Evolutionary conservation across 1,140 invertebrate species (phyloP), one percentile per base, ranked within the genome.

Genomic region (Drosophila virilis): DNA sequence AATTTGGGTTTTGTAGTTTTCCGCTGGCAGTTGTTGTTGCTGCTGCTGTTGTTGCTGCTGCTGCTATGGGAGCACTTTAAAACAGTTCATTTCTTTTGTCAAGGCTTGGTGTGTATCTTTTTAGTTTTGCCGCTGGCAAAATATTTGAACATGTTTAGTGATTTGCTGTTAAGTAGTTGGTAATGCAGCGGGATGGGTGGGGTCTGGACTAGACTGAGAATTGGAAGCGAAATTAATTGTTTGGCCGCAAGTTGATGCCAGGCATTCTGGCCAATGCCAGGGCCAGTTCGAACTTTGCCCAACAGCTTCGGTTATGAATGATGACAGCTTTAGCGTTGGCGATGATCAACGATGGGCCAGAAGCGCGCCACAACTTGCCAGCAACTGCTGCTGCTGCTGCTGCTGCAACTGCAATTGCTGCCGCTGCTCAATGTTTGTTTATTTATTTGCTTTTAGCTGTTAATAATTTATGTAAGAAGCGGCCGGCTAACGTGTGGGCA

Each of bases 21-120:
- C 84, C 84, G 84, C 83, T 83, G 74, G 54, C 60, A 68, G 64
- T 13, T 35, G 12, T 9, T 40, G 32, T n/a, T 38, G 37, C 8
- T 38, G 32, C 5, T 38, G 77, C 52, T 72, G 77, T 1, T 17
- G 67, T 43, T 60, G 67, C 45, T 35, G 37, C 52, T 32, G 52
- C 50, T 61, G 55, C 50, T 77, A 35, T 60, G 61, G 83, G 69
- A 88, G 77, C 84, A 89, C 84, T 89, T 83, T 88, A 89, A 88
- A 88, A 89, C 84, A 88, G 84, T 88, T 88, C 84, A 88, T 83
- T 89, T 89, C 84, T 88, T 88, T 88, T 89, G 84, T 84, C 84
- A 84, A 89, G 84, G 80, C 79, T 67, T 42, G 75, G 62, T 72
- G 69, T 72, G 17, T 43, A 51, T 69, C 69, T 77, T 89, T 88